A percentile compares a stretch with the other conserved stretches of the same genome.
Evolutionary conservation across 2,888 invertebrate species (phyloP).

Genomic region (Carabus problematicus): DNA sequence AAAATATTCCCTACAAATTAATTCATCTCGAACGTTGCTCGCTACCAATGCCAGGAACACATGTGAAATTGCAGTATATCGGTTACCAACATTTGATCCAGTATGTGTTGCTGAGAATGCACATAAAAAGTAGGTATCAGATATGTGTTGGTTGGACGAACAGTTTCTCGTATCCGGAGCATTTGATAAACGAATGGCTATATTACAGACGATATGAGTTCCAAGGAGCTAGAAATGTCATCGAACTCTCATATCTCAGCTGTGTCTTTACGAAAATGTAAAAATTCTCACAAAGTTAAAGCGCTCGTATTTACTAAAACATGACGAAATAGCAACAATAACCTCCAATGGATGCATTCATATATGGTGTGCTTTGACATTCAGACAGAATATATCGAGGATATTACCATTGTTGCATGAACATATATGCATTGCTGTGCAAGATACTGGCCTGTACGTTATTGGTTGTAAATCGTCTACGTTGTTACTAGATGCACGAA

Average conservation of each 20-base stretch:
- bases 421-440: constrained; percentile 90
- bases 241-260: constrained; percentile 68
- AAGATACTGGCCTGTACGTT: constrained; percentile 87
- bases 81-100: constrained; percentile 93
- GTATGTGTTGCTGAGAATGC: constrained; percentile 90
- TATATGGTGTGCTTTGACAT: constrained; percentile 89
- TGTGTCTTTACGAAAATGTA: constrained; percentile 76
- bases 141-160: constrained; percentile 96
- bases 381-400: constrained; percentile 84
- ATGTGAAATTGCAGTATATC: constrained; percentile 90
- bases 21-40: constrained; percentile 87
- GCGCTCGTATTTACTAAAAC: constrained; percentile 87
- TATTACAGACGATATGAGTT: constrained; percentile 66
- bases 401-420: constrained; percentile 90
- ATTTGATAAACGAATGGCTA: constrained; percentile 86
- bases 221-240: constrained; percentile 61
- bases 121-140: constrained; percentile 91
- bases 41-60: constrained; percentile 93
- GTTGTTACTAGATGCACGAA: constrained; percentile 85
- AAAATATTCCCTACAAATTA: constrained; percentile 92
- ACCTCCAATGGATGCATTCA: constrained; percentile 94
- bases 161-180: constrained; percentile 94
- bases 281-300: constrained; percentile 76
- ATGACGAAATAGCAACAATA: constrained; percentile 87
- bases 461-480: constrained; percentile 95